Conservation (phyloP, 1,140 invertebrate genomes). For the Drosophila baimaii region DNA sequence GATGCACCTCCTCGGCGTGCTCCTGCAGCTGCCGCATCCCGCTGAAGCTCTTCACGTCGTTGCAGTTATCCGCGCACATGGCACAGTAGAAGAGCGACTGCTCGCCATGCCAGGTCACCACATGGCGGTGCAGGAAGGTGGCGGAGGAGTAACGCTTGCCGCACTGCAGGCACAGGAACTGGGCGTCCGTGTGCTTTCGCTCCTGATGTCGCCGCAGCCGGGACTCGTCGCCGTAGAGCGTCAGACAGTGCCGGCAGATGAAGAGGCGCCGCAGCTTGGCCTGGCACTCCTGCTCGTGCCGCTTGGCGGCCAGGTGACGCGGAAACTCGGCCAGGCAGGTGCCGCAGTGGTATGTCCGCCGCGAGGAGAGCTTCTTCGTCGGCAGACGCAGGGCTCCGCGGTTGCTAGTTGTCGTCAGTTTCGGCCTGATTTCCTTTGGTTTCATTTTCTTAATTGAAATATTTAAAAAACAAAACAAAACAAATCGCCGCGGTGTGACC, state of each 20-base stretch:
- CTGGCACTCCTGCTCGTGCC: constrained; percentile 55
- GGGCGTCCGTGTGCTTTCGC: constrained; percentile 50
- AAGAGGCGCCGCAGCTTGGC: constrained; percentile 39
- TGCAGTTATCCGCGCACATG: constrained; percentile 58
- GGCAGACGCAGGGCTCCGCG: background rate
- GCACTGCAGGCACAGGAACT: constrained; percentile 66
- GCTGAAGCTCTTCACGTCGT: constrained; percentile 60
- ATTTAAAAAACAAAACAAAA: too few relatives aligned
- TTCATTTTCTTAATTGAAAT: constrained; percentile 9
- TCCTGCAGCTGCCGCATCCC: constrained; percentile 40
- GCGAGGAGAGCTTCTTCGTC: background rate
- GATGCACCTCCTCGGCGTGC: constrained; percentile 57
- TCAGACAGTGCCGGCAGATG: constrained; percentile 62
- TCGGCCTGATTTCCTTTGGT: constrained; percentile 16
- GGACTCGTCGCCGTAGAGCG: constrained; percentile 57
- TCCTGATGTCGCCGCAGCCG: constrained; percentile 49
- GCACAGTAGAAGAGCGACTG: constrained; percentile 70
- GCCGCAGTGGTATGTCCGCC: constrained; percentile 52
- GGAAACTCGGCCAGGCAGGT: constrained; percentile 43
- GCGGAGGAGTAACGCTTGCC: constrained; percentile 62
- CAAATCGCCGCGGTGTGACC: background rate
- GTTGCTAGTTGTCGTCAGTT: background rate
- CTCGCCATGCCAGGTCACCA: constrained; percentile 63
- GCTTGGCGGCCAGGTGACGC: constrained; percentile 47
- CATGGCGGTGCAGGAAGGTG: constrained; percentile 62